These are phyloP conservation scores for Frankliniella intonsa DNA, from an alignment of 2,888 invertebrate genomes.

Conservation along the genomic window DNA sequence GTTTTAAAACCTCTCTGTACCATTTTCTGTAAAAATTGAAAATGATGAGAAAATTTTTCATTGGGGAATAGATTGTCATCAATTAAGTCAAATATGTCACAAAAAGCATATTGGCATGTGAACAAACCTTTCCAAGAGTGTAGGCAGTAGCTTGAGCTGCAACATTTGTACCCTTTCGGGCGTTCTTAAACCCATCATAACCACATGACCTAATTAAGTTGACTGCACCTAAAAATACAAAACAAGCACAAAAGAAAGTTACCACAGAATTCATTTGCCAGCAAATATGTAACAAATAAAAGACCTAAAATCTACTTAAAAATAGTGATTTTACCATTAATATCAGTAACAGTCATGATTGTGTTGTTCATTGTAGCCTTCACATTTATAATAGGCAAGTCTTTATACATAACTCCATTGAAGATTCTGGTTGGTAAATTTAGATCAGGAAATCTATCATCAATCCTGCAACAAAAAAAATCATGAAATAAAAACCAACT, in stretches of 20 bases:
- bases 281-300: neutral
- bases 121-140: conserved; percentile 65
- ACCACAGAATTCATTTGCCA: too few species aligned
- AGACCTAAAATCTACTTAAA: conserved; percentile 27
- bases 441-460: conserved; percentile 66
- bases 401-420: conserved; percentile 69
- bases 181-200: conserved; percentile 90
- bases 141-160: conserved; percentile 94
- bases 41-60: conserved; percentile 29
- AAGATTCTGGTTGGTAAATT: conserved; percentile 67
- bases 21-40: conserved; percentile 57
- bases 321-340: conserved; percentile 52
- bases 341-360: conserved; percentile 68
- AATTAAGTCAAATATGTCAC: conserved; percentile 29
- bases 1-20: conserved; percentile 67
- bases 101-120: conserved; percentile 31
- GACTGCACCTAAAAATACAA: conserved; percentile 47
- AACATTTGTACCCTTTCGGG: conserved; percentile 92
- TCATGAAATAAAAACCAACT: conserved; percentile 26
- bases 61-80: neutral
- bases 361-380: conserved; percentile 84
- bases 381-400: conserved; percentile 78
- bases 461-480: conserved; percentile 53
- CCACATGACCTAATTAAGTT: conserved; percentile 72
- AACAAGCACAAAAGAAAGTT: neutral